Percentiles rank a stretch among this genome's conserved stretches.
phyloP scores from a whole-genome alignment of 1,140 invertebrate genomes.

The Drosophila subpulchrella region DNA sequence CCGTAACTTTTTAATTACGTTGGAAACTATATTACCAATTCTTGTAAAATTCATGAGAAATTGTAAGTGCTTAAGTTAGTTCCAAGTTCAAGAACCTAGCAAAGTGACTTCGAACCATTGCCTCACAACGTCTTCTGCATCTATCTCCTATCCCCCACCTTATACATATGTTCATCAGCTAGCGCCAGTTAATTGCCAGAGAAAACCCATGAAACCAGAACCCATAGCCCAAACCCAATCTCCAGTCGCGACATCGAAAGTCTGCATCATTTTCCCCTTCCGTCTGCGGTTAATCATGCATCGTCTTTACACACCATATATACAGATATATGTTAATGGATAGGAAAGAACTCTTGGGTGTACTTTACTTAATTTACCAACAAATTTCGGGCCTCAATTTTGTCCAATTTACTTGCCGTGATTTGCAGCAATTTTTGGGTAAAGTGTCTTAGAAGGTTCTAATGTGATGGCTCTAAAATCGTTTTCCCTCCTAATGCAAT shows the following conservation, averaged over 20 bases:
- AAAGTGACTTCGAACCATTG: conserved; percentile 14
- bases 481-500: conserved; percentile 64
- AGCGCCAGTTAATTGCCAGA: conserved; percentile 74
- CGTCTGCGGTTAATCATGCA: conserved; percentile 57
- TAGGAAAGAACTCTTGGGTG: conserved; percentile 20
- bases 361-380: conserved; percentile 68
- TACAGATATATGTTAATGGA: conserved; percentile 56
- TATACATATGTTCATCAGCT: conserved; percentile 42
- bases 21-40: too few relatives aligned
- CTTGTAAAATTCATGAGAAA: neutral
- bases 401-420: conserved; percentile 77
- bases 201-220: conserved; percentile 43
- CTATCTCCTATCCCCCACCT: conserved; percentile 1
- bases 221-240: conserved; percentile 33
- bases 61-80: neutral
- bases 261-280: conserved; percentile 21
- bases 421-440: conserved; percentile 76
- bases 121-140: neutral
- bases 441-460: conserved; percentile 83
- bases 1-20: too few relatives aligned
- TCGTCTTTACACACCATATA: conserved; percentile 11
- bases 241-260: conserved; percentile 61
- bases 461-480: conserved; percentile 74
- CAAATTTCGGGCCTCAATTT: conserved; percentile 62
- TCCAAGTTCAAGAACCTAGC: conserved; percentile 25